Percentiles rank a stretch among this genome's conserved stretches.
These are phyloP conservation scores for Meriones psammophilus DNA, from an alignment of 2,797 vertebrate species.

Conservation along the genomic window DNA sequence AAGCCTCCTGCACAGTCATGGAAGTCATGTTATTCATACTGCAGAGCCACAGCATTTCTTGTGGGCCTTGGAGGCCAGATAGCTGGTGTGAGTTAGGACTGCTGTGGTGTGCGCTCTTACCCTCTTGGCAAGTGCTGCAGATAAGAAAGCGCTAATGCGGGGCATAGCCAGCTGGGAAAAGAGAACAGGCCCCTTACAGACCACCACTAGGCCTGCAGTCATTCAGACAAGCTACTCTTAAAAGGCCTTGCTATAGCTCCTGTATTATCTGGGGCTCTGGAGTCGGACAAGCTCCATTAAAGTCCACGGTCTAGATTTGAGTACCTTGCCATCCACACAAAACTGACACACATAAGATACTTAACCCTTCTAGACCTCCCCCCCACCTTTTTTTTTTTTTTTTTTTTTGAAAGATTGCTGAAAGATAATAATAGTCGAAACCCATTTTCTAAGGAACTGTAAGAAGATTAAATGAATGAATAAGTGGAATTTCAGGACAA, in stretches of 20 bases:
- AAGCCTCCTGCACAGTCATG: background rate
- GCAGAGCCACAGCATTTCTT: background rate
- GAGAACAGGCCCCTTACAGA: background rate
- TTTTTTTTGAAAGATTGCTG: background rate
- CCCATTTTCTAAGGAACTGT: background rate
- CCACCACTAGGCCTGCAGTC: background rate
- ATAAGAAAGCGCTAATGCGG: background rate
- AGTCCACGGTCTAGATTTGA: background rate
- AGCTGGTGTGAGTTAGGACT: background rate
- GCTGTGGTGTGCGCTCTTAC: background rate
- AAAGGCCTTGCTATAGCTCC: background rate
- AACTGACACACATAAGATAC: background rate
- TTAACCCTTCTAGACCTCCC: background rate
- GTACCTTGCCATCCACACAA: background rate
- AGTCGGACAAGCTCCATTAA: background rate
- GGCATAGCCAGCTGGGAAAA: no score
- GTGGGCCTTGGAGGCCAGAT: background rate
- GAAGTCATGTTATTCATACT: background rate
- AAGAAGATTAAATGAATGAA: conserved; percentile 47
- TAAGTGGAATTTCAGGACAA: background rate
- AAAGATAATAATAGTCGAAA: background rate
- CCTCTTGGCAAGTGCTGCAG: background rate
- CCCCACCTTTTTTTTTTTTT: background rate
- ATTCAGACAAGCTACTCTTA: background rate
- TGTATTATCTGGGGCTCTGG: background rate